Evolutionary conservation across 2,888 invertebrate genomes (phyloP).

Genomic region (Callimorpha dominula): DNA sequence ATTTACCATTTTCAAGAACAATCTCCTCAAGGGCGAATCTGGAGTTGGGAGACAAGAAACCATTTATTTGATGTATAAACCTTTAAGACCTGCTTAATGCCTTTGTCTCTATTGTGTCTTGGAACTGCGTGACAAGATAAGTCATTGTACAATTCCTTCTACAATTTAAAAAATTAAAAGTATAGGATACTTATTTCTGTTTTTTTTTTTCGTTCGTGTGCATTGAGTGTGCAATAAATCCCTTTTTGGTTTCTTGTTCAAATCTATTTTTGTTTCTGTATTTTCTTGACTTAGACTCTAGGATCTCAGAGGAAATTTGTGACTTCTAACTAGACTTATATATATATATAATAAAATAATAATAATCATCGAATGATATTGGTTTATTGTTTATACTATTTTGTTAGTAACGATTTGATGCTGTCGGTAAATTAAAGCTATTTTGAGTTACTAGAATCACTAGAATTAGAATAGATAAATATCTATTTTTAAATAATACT

Average conservation of each 20-base stretch:
- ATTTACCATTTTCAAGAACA: background rate
- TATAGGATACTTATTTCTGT: too few species aligned
- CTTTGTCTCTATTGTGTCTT: background rate
- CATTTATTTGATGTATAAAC: background rate
- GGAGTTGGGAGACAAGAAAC: background rate
- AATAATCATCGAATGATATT: background rate
- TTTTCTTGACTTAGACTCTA: too few species aligned
- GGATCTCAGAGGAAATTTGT: background rate
- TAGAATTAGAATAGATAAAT: background rate
- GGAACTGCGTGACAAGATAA: background rate
- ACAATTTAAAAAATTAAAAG: too few species aligned
- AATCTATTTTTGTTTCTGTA: too few species aligned
- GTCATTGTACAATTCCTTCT: background rate
- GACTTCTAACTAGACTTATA: background rate
- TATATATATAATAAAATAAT: too few species aligned
- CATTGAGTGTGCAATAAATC: too few species aligned
- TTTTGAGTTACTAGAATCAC: background rate
- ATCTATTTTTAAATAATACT: background rate
- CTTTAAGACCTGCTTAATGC: too few species aligned
- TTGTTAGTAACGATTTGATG: background rate
- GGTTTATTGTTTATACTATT: background rate
- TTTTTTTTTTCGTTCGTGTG: too few species aligned
- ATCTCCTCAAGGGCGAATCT: background rate
- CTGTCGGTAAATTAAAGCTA: background rate
- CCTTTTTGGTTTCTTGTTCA: too few species aligned